phyloP scores from a whole-genome alignment of 1,140 invertebrate genomes.

The Meloidogyne exigua region DNA sequence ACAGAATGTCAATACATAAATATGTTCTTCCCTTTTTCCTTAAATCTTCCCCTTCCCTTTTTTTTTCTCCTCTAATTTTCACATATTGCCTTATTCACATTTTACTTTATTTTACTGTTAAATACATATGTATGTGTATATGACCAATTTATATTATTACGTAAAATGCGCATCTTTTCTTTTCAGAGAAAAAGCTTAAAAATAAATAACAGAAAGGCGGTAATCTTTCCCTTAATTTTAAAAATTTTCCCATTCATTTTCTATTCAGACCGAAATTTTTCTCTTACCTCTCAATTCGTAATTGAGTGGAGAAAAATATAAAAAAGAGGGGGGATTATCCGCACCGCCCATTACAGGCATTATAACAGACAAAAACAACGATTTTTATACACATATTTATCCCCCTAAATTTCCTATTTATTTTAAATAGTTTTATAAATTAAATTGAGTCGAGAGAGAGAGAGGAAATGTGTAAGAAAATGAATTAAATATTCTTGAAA shows the following conservation, averaged over 20 bases:
- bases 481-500: not conserved
- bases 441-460: not conserved
- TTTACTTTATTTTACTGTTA: not conserved
- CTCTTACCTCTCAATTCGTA: not conserved
- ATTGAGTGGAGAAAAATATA: not conserved
- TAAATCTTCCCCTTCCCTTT: not conserved
- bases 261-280: not conserved
- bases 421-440: not conserved
- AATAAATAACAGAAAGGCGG: not conserved
- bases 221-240: not conserved
- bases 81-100: not conserved
- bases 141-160: not conserved
- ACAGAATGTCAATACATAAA: not conserved
- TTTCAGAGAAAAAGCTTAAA: not conserved
- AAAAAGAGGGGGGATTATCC: not conserved
- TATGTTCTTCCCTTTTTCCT: not conserved
- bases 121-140: too few species aligned
- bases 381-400: not conserved
- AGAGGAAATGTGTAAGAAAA: not conserved
- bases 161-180: not conserved
- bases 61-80: not conserved
- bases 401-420: not conserved
- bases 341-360: not conserved
- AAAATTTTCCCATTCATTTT: not conserved
- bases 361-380: not conserved